Evolutionary conservation across 2,888 invertebrate genomes (phyloP).

Genomic region (Diachrysia chrysitis): DNA sequence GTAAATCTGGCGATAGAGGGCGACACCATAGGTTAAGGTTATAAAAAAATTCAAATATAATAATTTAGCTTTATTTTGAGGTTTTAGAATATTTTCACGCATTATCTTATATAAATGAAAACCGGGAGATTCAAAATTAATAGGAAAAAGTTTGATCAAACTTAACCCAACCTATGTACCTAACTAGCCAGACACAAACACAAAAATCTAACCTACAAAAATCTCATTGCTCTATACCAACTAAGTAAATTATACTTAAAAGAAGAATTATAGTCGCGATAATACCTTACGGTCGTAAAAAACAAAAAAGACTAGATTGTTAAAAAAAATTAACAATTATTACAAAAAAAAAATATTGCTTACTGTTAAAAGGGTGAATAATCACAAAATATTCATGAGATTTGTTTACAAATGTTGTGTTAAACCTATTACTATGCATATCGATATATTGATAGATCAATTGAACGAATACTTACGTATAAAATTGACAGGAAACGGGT

Average conservation of each 20-base stretch:
- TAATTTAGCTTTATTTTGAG: neutral
- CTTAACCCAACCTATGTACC: slow-evolving; percentile 17
- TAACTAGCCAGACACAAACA: slow-evolving; percentile 25
- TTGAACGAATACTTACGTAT: slow-evolving; percentile 13
- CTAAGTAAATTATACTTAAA: slow-evolving; percentile 59
- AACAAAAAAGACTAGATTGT: slow-evolving; percentile 86
- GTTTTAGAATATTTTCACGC: neutral
- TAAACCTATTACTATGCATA: slow-evolving; percentile 28
- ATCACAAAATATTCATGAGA: slow-evolving; percentile 63
- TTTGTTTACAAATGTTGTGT: slow-evolving; percentile 52
- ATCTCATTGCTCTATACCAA: slow-evolving; percentile 63
- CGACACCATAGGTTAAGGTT: slow-evolving; percentile 24
- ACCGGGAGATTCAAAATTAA: slow-evolving; percentile 34
- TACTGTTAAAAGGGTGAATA: slow-evolving; percentile 59
- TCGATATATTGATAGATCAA: slow-evolving; percentile 42
- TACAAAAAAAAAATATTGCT: slow-evolving; percentile 64
- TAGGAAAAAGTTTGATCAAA: slow-evolving; percentile 15
- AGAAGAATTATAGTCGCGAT: slow-evolving; percentile 68
- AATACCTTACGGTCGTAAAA: slow-evolving; percentile 79
- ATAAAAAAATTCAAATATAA: neutral
- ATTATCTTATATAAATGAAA: neutral
- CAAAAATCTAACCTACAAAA: slow-evolving; percentile 57
- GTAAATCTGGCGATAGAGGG: slow-evolving; percentile 33
- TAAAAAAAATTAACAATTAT: slow-evolving; percentile 74
- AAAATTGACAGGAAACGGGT: slow-evolving; percentile 34